A percentile compares a stretch with the other conserved stretches of the same genome.
Conservation (phyloP, 2,113 vertebrate species). For the Rhynchomys soricoides region DNA sequence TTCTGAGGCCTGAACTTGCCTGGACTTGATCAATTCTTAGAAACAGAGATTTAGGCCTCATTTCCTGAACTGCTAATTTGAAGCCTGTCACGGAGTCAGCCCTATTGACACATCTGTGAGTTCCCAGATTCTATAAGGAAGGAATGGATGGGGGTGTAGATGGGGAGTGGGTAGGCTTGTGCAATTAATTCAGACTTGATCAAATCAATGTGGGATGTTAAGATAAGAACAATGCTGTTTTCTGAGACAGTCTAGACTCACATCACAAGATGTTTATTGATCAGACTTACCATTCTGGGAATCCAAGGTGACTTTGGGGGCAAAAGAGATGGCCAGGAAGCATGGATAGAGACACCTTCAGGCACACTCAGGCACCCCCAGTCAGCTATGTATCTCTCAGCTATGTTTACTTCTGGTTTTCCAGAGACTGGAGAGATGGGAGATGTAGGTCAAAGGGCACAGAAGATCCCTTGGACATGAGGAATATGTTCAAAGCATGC, state of each 20-base stretch:
- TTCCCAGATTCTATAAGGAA: background rate
- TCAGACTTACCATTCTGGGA: background rate
- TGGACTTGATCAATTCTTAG: too few relatives aligned
- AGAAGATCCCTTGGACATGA: background rate
- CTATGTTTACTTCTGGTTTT: background rate
- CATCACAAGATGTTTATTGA: background rate
- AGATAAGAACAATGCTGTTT: background rate
- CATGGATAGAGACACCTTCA: background rate
- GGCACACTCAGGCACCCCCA: too few relatives aligned
- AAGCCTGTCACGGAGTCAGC: too few relatives aligned
- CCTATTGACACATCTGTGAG: background rate
- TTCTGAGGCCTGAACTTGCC: too few relatives aligned
- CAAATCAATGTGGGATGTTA: background rate
- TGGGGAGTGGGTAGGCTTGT: background rate
- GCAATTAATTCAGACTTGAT: background rate
- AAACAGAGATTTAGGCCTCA: too few relatives aligned
- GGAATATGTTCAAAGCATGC: background rate
- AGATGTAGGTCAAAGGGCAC: background rate
- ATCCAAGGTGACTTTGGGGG: background rate
- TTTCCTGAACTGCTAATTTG: too few relatives aligned
- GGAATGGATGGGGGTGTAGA: background rate
- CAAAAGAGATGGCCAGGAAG: background rate
- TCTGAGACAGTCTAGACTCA: background rate
- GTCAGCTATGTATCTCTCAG: background rate
- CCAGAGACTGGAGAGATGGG: background rate